Evolutionary conservation across 2,888 invertebrate species (phyloP).

Genomic region (Heteromurus nitidus): DNA sequence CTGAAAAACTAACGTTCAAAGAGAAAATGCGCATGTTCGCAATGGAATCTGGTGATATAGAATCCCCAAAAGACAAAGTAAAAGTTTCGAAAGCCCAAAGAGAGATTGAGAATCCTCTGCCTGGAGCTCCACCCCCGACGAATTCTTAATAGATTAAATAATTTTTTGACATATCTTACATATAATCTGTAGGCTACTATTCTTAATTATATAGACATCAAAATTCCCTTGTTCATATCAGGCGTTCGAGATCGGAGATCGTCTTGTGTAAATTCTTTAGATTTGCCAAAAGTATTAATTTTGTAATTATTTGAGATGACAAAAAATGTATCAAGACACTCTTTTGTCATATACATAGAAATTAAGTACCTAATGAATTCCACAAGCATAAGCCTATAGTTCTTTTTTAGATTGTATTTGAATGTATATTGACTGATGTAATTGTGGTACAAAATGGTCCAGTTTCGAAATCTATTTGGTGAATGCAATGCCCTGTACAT

Average conservation of each 20-base stretch:
- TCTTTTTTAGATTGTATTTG: too few relatives aligned
- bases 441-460: slow-evolving; percentile 58
- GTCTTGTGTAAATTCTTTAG: background rate
- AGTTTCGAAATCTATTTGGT: slow-evolving; percentile 25
- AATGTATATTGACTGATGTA: slow-evolving; percentile 48
- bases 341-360: background rate
- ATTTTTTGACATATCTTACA: background rate
- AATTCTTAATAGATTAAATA: background rate
- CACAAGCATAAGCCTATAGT: too few relatives aligned
- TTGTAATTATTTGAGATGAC: background rate
- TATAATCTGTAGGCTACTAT: too few relatives aligned
- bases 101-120: slow-evolving; percentile 87
- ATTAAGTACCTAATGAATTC: slow-evolving; percentile 15
- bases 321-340: background rate
- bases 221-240: background rate
- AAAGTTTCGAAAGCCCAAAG: slow-evolving; percentile 97
- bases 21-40: slow-evolving; percentile 99
- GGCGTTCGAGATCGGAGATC: background rate
- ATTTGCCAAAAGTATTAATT: slow-evolving; percentile 8
- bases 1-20: slow-evolving; percentile 96
- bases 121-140: slow-evolving; percentile 74
- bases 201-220: background rate
- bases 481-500: background rate
- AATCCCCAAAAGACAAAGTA: slow-evolving; percentile 94
- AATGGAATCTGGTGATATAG: slow-evolving; percentile 93